A percentile compares a stretch with the other conserved stretches of the same genome.
Conservation (phyloP, 2,797 vertebrate genomes). For the Miichthys miiuy region DNA sequence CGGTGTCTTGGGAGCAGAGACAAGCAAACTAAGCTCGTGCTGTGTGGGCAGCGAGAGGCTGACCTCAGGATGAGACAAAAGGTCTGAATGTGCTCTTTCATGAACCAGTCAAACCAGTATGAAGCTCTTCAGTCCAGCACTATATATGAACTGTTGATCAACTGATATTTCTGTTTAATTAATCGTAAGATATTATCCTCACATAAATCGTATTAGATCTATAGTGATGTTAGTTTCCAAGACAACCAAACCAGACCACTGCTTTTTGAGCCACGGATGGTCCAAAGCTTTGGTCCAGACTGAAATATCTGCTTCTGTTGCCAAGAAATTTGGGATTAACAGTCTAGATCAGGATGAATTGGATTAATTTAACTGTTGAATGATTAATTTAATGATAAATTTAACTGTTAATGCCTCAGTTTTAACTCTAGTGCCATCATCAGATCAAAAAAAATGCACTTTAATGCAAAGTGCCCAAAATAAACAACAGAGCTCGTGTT, state of each 20-base stretch:
- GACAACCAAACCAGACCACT: conserved; percentile 13
- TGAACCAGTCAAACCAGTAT: conserved; percentile 33
- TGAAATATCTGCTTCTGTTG: conserved; percentile 3
- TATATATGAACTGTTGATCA: conserved; percentile 1
- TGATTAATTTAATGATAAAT: no score
- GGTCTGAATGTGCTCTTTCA: conserved; percentile 40
- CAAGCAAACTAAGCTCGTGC: conserved; percentile 43
- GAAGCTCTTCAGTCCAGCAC: conserved; percentile 12
- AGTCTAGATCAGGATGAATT: background rate
- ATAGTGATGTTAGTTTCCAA: conserved; percentile 22
- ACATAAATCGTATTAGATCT: background rate
- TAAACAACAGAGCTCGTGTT: no score
- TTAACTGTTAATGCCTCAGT: background rate
- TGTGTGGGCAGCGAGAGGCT: conserved; percentile 66
- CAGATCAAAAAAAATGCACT: background rate
- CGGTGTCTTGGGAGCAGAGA: conserved; percentile 70
- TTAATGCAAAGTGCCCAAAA: no score
- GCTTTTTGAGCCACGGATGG: background rate
- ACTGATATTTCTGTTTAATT: background rate
- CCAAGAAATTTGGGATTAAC: background rate
- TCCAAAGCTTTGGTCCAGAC: background rate
- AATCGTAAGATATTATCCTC: background rate
- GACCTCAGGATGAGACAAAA: conserved; percentile 56
- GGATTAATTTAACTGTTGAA: background rate
- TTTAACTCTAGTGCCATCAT: background rate